Base-by-base conservation (phyloP, 2,113 vertebrate species). In the Dromaius novaehollandiae region DNA sequence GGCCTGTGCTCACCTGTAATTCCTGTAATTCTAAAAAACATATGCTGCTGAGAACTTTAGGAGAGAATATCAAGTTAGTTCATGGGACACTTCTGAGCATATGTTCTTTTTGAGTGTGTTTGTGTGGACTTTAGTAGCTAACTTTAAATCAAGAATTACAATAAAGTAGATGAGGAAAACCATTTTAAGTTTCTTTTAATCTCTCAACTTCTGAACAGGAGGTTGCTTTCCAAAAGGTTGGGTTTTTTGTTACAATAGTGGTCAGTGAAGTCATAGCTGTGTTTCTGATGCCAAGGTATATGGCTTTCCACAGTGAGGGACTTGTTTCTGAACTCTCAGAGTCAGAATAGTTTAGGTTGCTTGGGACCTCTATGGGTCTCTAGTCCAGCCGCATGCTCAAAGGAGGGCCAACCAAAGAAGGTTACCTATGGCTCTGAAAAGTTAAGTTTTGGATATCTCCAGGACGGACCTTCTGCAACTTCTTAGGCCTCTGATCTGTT, bases 361-460 rank as follows among this genome's bases (percentile, higher is more conserved):
- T 40, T 95, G 75, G 64, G 55, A 63, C 34, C 55, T 84, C 34
- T 32, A 14, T 26, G 70, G 8, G 42, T 86, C 60, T 50, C 6
- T 40, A 9, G 34, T 86, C 25, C 56, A 60, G 56, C 44, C 25
- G 6, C 21, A 15, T 69, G 21, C n/a, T 82, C 21, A 30, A 42
- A 63, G 56, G 28, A 50, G 75, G 50, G 28, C 6, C 3, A 40
- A 64, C 32, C 46, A 9, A 6, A 36, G 63, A 8, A 9, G 40
- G 36, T 65, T 78, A 19, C 1, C 3, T 30, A 42, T 48, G 9
- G 21, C n/a, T 88, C 44, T 53, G 44, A 22, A 0, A 0, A 66
- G 25, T 36, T 56, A 69, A 5, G 14, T 66, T 76, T 83, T 40
- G 44, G 58, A 6, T 73, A 8, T 28, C 12, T 73, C 88, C 30